Evolutionary conservation across 2,797 vertebrate species (phyloP).

Genomic region (Poecile montanus): DNA sequence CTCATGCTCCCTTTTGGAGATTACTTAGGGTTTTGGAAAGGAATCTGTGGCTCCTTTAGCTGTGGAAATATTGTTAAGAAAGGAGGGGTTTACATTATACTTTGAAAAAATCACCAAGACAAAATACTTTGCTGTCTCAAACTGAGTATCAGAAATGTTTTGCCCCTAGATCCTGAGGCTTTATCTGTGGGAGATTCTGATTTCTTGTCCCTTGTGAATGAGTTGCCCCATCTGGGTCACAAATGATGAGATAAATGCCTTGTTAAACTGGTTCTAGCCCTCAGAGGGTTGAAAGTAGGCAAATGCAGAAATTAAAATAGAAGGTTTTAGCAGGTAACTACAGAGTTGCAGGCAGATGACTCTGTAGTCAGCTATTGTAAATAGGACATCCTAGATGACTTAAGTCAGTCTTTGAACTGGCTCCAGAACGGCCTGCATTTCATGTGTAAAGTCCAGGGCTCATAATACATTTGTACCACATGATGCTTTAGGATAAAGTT

Average conservation of each 20-base stretch:
- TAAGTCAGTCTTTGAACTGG: slow-evolving; percentile 58
- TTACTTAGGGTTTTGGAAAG: background rate
- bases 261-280: slow-evolving; percentile 56
- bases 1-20: background rate
- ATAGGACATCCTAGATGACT: slow-evolving; percentile 49
- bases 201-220: slow-evolving; percentile 11
- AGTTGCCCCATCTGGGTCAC: slow-evolving; percentile 48
- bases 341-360: slow-evolving; percentile 53
- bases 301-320: slow-evolving; percentile 63
- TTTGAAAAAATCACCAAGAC: background rate
- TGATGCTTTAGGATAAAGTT: slow-evolving; percentile 58
- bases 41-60: background rate
- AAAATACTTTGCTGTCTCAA: background rate
- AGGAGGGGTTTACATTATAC: background rate
- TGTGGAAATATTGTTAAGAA: background rate
- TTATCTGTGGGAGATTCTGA: slow-evolving; percentile 24
- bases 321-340: slow-evolving; percentile 65
- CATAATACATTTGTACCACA: slow-evolving; percentile 15
- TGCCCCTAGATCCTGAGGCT: background rate
- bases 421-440: slow-evolving; percentile 19
- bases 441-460: slow-evolving; percentile 30
- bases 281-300: slow-evolving; percentile 66
- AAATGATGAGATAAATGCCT: slow-evolving; percentile 48
- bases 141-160: background rate
- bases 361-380: slow-evolving; percentile 51